Conservation (phyloP, 2,113 vertebrate species). For the Periophthalmus modestus region DNA sequence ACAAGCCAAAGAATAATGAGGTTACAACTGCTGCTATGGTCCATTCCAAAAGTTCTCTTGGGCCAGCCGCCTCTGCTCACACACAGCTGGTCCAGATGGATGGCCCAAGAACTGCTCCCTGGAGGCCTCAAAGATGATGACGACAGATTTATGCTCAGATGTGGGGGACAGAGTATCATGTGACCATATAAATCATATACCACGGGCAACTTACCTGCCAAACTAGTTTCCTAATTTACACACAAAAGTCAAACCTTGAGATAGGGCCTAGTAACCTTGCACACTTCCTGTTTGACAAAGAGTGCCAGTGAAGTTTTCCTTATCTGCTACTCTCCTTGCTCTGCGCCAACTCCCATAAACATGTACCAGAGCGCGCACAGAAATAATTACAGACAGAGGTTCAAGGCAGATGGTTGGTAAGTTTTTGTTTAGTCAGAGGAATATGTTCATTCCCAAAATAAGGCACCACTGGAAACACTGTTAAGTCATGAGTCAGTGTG, state of each 20-base stretch:
- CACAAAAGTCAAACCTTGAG: slow-evolving; percentile 47
- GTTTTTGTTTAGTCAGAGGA: slow-evolving; percentile 8
- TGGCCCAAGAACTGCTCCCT: slow-evolving; percentile 55
- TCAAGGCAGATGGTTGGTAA: neutral
- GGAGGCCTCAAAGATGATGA: slow-evolving; percentile 40
- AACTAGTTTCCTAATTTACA: neutral
- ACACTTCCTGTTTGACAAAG: slow-evolving; percentile 59
- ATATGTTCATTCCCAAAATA: neutral
- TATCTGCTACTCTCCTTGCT: slow-evolving; percentile 15
- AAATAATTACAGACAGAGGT: neutral
- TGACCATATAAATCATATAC: slow-evolving; percentile 49
- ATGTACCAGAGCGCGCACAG: neutral
- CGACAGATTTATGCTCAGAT: slow-evolving; percentile 69
- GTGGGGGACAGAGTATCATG: slow-evolving; percentile 50
- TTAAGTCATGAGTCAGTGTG: neutral
- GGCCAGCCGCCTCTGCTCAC: slow-evolving; percentile 38
- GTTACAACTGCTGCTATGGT: slow-evolving; percentile 35
- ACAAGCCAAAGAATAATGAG: slow-evolving; percentile 39
- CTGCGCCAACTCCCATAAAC: neutral
- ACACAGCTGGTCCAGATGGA: slow-evolving; percentile 67
- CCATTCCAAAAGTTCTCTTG: slow-evolving; percentile 42
- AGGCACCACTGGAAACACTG: neutral
- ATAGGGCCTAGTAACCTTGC: slow-evolving; percentile 37
- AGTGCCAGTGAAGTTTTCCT: slow-evolving; percentile 44
- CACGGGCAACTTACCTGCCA: slow-evolving; percentile 29